Evolutionary conservation across 1,140 invertebrate genomes (phyloP).

Genomic region (Portunus trituberculatus): DNA sequence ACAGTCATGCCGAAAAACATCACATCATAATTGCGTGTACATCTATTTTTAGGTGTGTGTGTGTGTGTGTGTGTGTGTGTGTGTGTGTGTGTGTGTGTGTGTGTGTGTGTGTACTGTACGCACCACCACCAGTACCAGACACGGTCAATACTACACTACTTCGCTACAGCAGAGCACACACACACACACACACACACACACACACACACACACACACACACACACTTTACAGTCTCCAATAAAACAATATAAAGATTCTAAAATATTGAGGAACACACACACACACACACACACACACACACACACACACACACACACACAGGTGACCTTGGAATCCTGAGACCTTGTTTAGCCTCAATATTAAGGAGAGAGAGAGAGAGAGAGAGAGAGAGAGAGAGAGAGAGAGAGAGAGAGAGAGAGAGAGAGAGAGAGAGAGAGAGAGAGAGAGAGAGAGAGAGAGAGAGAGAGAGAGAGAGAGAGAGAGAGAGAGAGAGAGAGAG

Average conservation of each 20-base stretch:
- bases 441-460: background rate
- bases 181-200: conserved; percentile 2
- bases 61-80: conserved; percentile 12
- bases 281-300: too few relatives aligned
- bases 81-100: conserved; percentile 2
- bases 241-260: background rate
- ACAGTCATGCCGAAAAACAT: background rate
- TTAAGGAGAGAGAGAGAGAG: background rate
- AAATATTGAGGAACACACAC: too few relatives aligned
- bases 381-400: background rate
- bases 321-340: too few relatives aligned
- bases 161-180: background rate
- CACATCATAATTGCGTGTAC: background rate
- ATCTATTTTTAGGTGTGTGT: conserved; percentile 9
- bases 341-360: background rate
- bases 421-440: too few relatives aligned
- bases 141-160: conserved; percentile 15
- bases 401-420: background rate
- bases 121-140: background rate
- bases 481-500: background rate
- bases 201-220: conserved; percentile 7
- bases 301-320: too few relatives aligned
- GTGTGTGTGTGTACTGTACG: background rate
- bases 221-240: background rate
- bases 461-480: background rate